A percentile compares a stretch with the other conserved stretches of the same genome.
Evolutionary conservation across 2,113 vertebrate species (phyloP).

Genomic region (Brachyhypopomus gauderio): DNA sequence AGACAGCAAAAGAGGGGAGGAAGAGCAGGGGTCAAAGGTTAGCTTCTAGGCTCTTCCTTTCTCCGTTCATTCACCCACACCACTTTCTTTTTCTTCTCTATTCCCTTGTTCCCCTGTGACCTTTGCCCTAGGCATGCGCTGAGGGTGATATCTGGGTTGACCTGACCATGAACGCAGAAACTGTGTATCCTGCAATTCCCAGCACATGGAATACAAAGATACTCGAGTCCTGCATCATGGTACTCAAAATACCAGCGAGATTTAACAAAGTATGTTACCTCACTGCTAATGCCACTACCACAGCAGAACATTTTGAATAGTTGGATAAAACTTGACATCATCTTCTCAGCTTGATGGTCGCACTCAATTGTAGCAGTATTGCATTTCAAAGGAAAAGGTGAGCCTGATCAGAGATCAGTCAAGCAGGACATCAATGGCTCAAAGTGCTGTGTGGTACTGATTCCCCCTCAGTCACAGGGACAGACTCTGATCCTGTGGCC

Average conservation of each 20-base stretch:
- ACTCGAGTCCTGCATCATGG: too few relatives aligned
- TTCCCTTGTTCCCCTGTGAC: slow-evolving; percentile 44
- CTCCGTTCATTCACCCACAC: slow-evolving; percentile 41
- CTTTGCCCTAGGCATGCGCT: slow-evolving; percentile 49
- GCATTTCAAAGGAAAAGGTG: neutral
- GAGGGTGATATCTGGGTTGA: slow-evolving; percentile 32
- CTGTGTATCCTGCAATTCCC: neutral
- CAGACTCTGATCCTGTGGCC: slow-evolving; percentile 11
- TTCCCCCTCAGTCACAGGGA: neutral
- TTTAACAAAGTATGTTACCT: too few relatives aligned
- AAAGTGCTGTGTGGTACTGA: neutral
- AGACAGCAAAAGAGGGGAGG: slow-evolving; percentile 53
- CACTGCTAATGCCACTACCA: too few relatives aligned
- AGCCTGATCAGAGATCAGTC: slow-evolving; percentile 5
- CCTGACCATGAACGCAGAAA: slow-evolving; percentile 52
- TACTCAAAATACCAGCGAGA: too few relatives aligned
- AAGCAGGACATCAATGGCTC: neutral
- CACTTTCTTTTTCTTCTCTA: slow-evolving; percentile 44
- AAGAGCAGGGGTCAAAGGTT: slow-evolving; percentile 48
- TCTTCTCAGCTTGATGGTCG: neutral
- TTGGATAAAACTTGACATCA: too few relatives aligned
- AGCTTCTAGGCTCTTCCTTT: slow-evolving; percentile 53
- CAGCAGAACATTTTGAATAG: too few relatives aligned
- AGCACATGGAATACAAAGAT: too few relatives aligned
- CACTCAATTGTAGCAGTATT: neutral